Base-by-base conservation (phyloP, 2,888 invertebrate species). In the Cheilosia pagana region DNA sequence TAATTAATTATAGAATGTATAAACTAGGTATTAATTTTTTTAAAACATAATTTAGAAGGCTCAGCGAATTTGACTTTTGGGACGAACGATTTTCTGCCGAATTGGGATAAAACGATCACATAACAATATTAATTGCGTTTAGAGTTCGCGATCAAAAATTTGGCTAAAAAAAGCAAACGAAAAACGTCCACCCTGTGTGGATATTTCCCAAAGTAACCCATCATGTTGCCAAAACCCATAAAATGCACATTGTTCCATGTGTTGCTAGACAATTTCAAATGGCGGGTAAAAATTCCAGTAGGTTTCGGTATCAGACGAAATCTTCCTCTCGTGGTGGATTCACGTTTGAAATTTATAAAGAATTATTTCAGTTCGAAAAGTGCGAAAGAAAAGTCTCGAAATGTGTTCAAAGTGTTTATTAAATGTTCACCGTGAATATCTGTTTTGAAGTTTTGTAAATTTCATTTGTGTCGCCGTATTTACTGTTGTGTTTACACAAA, bases 271-370 rank as follows among this genome's bases (percentile, higher is more conserved):
- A 79, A 65, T 48, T 70, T 75, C 28, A 75, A 83, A 71, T 70
- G 70, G 83, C 79, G 83, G 83, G 83, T 65, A 79, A 79, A 12
- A 75, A 45, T 74, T 83, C 74, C 79, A 79, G 74, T n/a, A n/a
- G n/a, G n/a, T n/a, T n/a, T n/a, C n/a, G n/a, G n/a, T 65, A 50
- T 70, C 79, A 83, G 63, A 74, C 68, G 62, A 50, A 52, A n/a
- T 70, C 41, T 43, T 70, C 19, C 50, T 65, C 39, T 70, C 39
- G 67, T 82, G 82, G 77, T 85, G 83, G 74, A 70, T 83, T 79
- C 74, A 59, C 41, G 74, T 79, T 68, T 55, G 57, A 74, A 60
- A 41, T 2, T 8, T 1, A 14, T n/a, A 25, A 25, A 25, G 1
- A 53, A 12, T 5, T 3, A 10, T 35, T 50, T 52, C 4, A 16